Conservation (phyloP, 2,113 vertebrate species). For the Pelecanus crispus region DNA sequence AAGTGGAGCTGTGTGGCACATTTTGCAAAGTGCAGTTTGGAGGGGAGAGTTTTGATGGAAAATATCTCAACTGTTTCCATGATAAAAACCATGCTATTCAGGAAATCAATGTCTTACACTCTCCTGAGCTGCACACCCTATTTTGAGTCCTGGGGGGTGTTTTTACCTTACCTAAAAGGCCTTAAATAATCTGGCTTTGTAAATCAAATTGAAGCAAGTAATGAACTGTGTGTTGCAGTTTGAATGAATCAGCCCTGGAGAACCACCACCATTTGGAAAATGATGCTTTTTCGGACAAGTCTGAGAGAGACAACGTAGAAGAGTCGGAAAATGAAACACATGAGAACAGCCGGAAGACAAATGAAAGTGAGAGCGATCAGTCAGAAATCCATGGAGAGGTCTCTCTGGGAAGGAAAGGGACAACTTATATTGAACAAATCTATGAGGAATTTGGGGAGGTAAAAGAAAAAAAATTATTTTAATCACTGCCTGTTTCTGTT, state of each 20-base stretch:
- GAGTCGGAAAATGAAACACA: conserved; percentile 81
- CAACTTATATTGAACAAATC: conserved; percentile 85
- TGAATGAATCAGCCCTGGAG: conserved; percentile 81
- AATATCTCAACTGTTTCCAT: not conserved
- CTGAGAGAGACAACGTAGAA: conserved; percentile 83
- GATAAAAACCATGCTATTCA: not conserved
- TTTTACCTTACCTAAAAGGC: not conserved
- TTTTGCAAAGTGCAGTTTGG: not conserved
- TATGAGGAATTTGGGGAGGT: conserved; percentile 93
- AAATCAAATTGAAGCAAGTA: not conserved
- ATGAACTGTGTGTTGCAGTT: conserved; percentile 65
- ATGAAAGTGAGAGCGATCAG: conserved; percentile 86
- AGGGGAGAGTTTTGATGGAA: not conserved
- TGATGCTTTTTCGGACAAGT: conserved; percentile 89
- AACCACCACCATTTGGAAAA: conserved; percentile 83
- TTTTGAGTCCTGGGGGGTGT: not conserved
- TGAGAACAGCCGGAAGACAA: conserved; percentile 81
- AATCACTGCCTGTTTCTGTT: not conserved
- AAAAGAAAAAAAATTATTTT: not conserved
- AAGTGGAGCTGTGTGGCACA: not conserved
- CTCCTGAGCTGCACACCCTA: not conserved
- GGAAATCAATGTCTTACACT: not conserved
- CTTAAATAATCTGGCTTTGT: not conserved
- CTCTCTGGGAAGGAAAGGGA: conserved; percentile 71
- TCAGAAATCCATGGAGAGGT: conserved; percentile 76